Conservation (phyloP, 2,113 vertebrate species). For the Echinops telfairi region DNA sequence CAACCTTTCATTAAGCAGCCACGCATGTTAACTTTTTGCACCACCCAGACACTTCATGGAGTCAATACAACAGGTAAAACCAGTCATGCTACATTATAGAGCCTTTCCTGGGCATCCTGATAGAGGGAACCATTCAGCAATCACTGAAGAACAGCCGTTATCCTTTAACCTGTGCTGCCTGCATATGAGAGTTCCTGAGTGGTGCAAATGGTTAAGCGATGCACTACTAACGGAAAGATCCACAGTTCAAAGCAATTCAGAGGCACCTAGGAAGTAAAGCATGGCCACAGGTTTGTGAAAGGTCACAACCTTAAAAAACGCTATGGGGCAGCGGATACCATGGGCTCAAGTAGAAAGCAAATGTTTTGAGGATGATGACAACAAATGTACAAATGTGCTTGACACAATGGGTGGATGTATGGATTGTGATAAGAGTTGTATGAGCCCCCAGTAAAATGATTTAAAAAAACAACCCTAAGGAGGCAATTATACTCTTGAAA, state of each 20-base stretch:
- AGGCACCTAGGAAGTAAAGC: not conserved
- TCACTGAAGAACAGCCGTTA: not conserved
- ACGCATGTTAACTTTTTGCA: not conserved
- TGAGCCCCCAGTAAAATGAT: too few relatives aligned
- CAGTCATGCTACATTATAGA: not conserved
- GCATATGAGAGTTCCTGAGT: not conserved
- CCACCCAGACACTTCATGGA: not conserved
- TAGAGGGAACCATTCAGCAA: not conserved
- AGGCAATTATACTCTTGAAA: not conserved
- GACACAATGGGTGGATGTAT: too few relatives aligned
- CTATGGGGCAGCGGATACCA: not conserved
- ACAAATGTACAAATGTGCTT: too few relatives aligned
- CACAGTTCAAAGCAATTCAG: not conserved
- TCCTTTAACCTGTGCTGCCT: not conserved
- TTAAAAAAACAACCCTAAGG: too few relatives aligned
- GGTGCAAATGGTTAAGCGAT: not conserved
- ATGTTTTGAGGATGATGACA: too few relatives aligned
- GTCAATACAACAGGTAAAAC: not conserved
- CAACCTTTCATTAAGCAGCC: not conserved
- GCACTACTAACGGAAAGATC: not conserved
- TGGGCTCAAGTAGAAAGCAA: too few relatives aligned
- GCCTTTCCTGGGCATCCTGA: rapidly evolving
- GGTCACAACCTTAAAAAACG: not conserved
- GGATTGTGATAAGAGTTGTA: too few relatives aligned
- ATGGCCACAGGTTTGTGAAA: not conserved